A percentile compares a stretch with the other conserved stretches of the same genome.
Conservation (phyloP, 2,113 vertebrate species). For the Trematocara unimaculatum region DNA sequence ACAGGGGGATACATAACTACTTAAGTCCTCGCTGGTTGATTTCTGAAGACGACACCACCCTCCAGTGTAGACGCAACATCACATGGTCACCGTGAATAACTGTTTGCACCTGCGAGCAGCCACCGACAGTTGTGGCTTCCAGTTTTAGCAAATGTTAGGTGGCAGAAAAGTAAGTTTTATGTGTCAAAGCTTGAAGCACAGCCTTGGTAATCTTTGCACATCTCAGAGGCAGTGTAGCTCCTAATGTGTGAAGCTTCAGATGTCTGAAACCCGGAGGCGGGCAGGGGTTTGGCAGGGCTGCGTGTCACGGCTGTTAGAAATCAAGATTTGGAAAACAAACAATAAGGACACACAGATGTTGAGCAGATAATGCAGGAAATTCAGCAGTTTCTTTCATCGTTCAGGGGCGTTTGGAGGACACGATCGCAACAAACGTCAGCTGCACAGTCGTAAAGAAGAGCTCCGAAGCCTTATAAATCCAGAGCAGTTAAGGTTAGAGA, state of each 20-base stretch:
- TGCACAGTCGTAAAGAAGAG: not conserved
- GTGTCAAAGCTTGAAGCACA: not conserved
- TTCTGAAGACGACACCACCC: not conserved
- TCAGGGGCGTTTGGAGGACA: not conserved
- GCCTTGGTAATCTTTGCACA: not conserved
- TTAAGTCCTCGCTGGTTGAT: not conserved
- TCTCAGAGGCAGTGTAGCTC: not conserved
- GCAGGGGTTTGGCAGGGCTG: not conserved
- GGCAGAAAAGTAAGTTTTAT: not conserved
- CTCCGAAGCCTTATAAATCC: not conserved
- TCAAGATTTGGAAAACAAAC: not conserved
- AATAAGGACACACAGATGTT: not conserved
- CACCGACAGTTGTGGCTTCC: not conserved
- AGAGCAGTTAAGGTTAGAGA: not conserved
- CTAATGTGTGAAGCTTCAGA: not conserved
- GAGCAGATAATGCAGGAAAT: not conserved
- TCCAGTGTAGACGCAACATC: not conserved
- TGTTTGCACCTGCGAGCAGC: not conserved
- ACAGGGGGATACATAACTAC: not conserved
- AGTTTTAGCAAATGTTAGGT: not conserved
- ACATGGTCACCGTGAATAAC: not conserved
- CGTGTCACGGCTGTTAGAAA: not conserved
- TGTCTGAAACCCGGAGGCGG: not conserved
- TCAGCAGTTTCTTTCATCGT: not conserved
- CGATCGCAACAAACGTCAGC: not conserved